A percentile compares a stretch with the other conserved stretches of the same genome.
These are phyloP conservation scores for Alethe castanea DNA, from an alignment of 2,113 vertebrate species.

Conservation along the genomic window DNA sequence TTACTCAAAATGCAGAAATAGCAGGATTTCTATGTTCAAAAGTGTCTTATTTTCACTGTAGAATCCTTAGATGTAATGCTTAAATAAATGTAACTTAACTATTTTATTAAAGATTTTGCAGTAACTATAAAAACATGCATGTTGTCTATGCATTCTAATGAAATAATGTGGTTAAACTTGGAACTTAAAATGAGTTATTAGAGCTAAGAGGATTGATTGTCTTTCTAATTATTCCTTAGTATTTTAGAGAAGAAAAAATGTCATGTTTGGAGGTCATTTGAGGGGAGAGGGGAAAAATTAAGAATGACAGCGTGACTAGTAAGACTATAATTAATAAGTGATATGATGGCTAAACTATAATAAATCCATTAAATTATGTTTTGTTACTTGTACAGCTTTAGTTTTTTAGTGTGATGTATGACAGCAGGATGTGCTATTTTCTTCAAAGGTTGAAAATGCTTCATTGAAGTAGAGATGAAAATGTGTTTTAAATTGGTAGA, in stretches of 20 bases:
- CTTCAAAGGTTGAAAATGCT: neutral
- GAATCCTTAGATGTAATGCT: neutral
- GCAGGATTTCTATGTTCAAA: neutral
- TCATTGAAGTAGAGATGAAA: neutral
- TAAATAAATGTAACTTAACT: neutral
- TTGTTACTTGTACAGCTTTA: neutral
- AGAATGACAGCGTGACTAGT: neutral
- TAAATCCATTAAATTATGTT: neutral
- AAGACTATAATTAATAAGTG: neutral
- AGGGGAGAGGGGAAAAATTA: neutral
- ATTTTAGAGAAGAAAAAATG: neutral
- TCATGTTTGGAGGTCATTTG: accelerated
- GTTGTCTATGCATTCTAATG: neutral
- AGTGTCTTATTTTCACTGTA: neutral
- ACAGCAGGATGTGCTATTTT: neutral
- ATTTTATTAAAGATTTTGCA: neutral
- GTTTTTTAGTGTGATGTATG: neutral
- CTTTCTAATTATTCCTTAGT: neutral
- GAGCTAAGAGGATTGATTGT: neutral
- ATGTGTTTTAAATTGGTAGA: neutral
- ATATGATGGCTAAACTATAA: neutral
- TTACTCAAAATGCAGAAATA: neutral
- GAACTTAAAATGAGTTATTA: neutral
- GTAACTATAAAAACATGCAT: neutral
- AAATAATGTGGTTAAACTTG: neutral